Base-by-base conservation (phyloP, 2,797 vertebrate genomes). In the Danio tinwini region DNA sequence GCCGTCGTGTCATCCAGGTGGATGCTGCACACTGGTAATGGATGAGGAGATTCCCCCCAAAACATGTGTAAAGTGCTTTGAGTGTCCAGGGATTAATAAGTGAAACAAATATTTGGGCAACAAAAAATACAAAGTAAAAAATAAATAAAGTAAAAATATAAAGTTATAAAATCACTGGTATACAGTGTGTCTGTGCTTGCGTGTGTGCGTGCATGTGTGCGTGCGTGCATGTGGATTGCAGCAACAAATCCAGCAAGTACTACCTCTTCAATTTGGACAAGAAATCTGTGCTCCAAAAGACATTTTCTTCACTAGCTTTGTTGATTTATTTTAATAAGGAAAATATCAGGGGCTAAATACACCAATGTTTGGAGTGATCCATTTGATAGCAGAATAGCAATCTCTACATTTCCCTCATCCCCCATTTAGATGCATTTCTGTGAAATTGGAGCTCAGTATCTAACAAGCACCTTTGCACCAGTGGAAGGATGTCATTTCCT, bases 401-500 rank as follows among this genome's bases (percentile, higher is more conserved):
- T 70, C 13, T 37, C 10, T 69, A n/a, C 19, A 76, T 67, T 44
- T 37, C 40, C 37, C 10, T 56, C 14, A 16, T 47, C 42, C 2
- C 13, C 19, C 42, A 14, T 61, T 62, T 17, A 74, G 71, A 74
- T n/a, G 11, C 0, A 37, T 53, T 37, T 56, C 45, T 65, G 5
- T 82, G 81, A 74, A 77, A 73, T 58, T 21, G n/a, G 59, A 77
- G 75, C 40, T 47, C 50, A 45, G 11, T 37, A 56, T 7, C 40
- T 55, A 39, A n/a, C n/a, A 21, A 53, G 40, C 16, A 52, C 14
- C 5, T 39, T 5, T 45, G 53, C 14, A 12, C 52, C 56, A 45
- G 53, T 52, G 13, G 19, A 72, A 21, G 67, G 10, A 44, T 61
- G 19, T 42, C 39, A 55, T 72, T 67, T 72, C 21, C 50, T 39